Percentiles rank a stretch among this genome's conserved stretches.
Conservation (phyloP, 2,888 invertebrate genomes). For the Onchidella celtica region DNA sequence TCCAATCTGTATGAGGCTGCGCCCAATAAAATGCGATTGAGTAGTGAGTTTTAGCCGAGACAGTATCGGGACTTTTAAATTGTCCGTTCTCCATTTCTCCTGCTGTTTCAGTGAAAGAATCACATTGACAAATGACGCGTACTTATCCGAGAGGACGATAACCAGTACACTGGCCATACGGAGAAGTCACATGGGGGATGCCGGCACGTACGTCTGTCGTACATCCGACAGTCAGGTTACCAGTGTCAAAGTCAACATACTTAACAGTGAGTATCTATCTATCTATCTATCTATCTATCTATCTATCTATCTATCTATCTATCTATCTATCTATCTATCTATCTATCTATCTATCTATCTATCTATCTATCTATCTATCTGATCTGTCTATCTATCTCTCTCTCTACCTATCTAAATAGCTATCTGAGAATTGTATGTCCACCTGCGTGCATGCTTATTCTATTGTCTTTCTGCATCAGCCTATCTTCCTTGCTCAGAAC, state of each 20-base stretch:
- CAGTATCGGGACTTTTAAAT: too few relatives aligned
- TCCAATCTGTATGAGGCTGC: too few relatives aligned
- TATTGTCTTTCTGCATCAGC: too few relatives aligned
- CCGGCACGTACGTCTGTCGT: constrained; percentile 71
- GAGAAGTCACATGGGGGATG: constrained; percentile 61
- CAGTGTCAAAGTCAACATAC: constrained; percentile 66
- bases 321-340: background rate
- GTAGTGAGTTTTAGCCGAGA: too few relatives aligned
- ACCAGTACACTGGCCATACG: constrained; percentile 62
- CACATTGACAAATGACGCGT: constrained; percentile 51
- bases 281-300: background rate
- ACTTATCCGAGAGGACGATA: constrained; percentile 61
- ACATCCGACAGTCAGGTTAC: constrained; percentile 66
- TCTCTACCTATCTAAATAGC: too few relatives aligned
- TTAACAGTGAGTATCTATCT: constrained; percentile 64
- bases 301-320: background rate
- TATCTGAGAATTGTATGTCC: too few relatives aligned
- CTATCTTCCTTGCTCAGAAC: too few relatives aligned
- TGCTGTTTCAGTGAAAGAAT: constrained; percentile 40
- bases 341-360: background rate
- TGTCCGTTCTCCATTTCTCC: too few relatives aligned
- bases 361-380: too few relatives aligned
- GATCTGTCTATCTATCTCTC: too few relatives aligned
- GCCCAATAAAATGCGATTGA: too few relatives aligned
- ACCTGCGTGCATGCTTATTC: too few relatives aligned